These are phyloP conservation scores for Eumerus sabulonum DNA, from an alignment of 2,888 invertebrate genomes.

Conservation along the genomic window DNA sequence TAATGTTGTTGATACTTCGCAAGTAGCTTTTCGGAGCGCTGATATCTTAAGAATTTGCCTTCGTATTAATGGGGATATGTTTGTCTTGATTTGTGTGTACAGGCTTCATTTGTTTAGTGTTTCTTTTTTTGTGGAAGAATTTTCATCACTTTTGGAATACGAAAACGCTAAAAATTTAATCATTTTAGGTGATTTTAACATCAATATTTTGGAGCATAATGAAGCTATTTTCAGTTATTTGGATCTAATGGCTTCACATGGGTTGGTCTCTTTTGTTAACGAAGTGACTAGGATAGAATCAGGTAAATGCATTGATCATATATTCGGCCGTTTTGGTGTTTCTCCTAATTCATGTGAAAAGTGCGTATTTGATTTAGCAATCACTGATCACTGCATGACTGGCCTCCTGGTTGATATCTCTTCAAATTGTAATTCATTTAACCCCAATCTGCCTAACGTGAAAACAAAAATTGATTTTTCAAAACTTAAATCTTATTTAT, in stretches of 20 bases:
- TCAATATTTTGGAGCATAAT: slow-evolving; percentile 19
- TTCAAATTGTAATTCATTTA: too few species aligned
- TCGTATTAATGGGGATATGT: slow-evolving; percentile 3
- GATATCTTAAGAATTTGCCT: slow-evolving; percentile 23
- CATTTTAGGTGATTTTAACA: slow-evolving; percentile 23
- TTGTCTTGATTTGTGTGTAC: slow-evolving; percentile 27
- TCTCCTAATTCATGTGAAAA: neutral
- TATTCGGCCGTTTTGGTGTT: neutral
- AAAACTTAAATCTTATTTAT: too few species aligned
- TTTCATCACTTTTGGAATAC: slow-evolving; percentile 9
- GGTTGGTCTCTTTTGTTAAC: slow-evolving; percentile 21
- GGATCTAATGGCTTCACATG: neutral
- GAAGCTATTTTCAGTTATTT: slow-evolving; percentile 7
- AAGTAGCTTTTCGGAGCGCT: slow-evolving; percentile 15
- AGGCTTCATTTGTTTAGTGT: slow-evolving; percentile 32
- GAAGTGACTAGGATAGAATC: slow-evolving; percentile 15
- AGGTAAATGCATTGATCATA: slow-evolving; percentile 22
- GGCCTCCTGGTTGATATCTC: neutral
- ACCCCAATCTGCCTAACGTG: too few species aligned
- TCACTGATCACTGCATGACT: slow-evolving; percentile 3
- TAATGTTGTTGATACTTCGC: neutral
- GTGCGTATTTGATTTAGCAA: neutral
- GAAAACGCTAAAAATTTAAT: slow-evolving; percentile 17
- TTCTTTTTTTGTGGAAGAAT: slow-evolving; percentile 11
- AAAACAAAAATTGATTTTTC: too few species aligned